phyloP scores from a whole-genome alignment of 2,797 vertebrate species.

The Schizopygopsis malacanthus region DNA sequence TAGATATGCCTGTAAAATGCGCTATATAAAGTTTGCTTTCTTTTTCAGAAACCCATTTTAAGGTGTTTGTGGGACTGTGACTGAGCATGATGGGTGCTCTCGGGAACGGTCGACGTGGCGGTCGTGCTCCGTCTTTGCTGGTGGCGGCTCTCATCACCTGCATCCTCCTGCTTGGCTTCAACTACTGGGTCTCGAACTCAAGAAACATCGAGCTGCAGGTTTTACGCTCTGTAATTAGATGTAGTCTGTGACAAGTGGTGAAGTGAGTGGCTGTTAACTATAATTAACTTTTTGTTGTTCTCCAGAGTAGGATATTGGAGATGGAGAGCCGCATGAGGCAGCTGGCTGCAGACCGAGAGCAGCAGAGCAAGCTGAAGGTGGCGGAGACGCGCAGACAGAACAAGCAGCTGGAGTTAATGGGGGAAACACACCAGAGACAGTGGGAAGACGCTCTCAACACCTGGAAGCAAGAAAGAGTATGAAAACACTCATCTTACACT shows the following conservation, averaged over 20 bases:
- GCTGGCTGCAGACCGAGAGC: constrained; percentile 79
- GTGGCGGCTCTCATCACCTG: constrained; percentile 87
- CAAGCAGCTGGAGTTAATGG: constrained; percentile 84
- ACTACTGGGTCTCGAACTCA: constrained; percentile 94
- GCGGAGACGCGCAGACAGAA: constrained; percentile 84
- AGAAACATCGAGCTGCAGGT: constrained; percentile 91
- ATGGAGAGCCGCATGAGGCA: constrained; percentile 86
- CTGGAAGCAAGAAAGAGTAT: constrained; percentile 87
- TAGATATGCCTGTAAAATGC: not conserved
- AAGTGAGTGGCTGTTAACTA: not conserved
- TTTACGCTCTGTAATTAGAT: constrained; percentile 6
- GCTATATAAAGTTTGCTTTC: not conserved
- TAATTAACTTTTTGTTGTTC: not conserved
- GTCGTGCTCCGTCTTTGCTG: constrained; percentile 88
- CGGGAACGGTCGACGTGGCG: constrained; percentile 87
- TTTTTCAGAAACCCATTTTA: not conserved
- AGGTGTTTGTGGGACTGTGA: not conserved
- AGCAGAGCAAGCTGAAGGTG: constrained; percentile 87
- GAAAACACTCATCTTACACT: not conserved
- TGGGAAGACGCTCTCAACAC: constrained; percentile 80
- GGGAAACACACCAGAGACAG: constrained; percentile 84
- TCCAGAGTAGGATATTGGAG: constrained; percentile 84
- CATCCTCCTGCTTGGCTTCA: constrained; percentile 89
- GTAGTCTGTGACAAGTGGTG: not conserved
- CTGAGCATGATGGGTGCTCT: constrained; percentile 82